phyloP scores from a whole-genome alignment of 2,888 invertebrate species.

The Tenodera sinensis region DNA sequence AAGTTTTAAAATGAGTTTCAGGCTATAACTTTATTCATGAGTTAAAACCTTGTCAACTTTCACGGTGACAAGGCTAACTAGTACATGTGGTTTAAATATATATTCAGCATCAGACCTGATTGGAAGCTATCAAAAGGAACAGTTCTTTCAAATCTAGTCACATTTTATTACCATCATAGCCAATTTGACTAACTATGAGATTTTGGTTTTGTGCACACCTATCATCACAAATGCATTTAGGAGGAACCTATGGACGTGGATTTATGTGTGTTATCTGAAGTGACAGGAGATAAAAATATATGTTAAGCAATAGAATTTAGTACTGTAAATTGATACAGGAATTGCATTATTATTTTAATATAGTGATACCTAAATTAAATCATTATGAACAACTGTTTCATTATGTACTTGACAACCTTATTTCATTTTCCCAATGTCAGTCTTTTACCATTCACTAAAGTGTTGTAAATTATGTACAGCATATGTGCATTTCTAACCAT shows the following conservation, averaged over 20 bases:
- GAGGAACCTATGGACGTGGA: not conserved
- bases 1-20: not conserved
- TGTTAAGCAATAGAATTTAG: slow-evolving; percentile 18
- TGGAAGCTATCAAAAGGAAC: not conserved
- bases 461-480: slow-evolving; percentile 3
- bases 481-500: not conserved
- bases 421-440: not conserved
- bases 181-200: not conserved
- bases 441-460: slow-evolving; percentile 3
- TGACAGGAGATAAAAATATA: slow-evolving; percentile 24
- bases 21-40: not conserved
- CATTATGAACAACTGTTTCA: not conserved
- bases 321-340: slow-evolving; percentile 1
- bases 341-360: not conserved
- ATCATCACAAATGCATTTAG: not conserved
- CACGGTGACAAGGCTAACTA: not conserved
- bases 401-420: not conserved
- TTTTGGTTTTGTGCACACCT: not conserved
- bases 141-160: not conserved
- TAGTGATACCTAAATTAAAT: not conserved
- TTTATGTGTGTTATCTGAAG: not conserved
- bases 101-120: not conserved
- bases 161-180: not conserved
- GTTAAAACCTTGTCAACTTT: not conserved
- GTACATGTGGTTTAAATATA: not conserved